Evolutionary conservation across 2,113 vertebrate species (phyloP).

Genomic region (Mirounga angustirostris): DNA sequence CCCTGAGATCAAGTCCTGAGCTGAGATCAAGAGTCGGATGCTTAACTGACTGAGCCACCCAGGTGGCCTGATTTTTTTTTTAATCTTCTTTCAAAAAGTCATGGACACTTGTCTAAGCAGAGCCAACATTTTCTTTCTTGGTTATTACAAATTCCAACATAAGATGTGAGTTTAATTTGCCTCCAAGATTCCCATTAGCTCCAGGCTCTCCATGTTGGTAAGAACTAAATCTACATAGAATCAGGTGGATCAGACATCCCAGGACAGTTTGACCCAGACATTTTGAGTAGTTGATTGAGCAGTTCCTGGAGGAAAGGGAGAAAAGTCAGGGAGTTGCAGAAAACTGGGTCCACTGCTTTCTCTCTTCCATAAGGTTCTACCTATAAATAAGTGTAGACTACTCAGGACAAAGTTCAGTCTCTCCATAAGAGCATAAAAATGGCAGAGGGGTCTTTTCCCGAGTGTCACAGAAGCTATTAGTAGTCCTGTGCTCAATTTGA

Average conservation of each 20-base stretch:
- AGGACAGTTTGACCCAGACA: not conserved
- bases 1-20: not conserved
- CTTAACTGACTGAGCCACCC: not conserved
- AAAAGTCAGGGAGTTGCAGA: not conserved
- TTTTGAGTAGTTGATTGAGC: not conserved
- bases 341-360: not conserved
- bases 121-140: not conserved
- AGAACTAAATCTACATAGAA: not conserved
- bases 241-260: not conserved
- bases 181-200: not conserved
- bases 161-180: not conserved
- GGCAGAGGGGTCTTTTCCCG: not conserved
- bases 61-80: not conserved
- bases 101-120: not conserved
- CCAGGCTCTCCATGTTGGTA: not conserved
- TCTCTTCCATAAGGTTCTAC: not conserved
- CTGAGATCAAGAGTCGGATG: not conserved
- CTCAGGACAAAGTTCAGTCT: not conserved
- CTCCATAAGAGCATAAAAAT: not conserved
- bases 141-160: not conserved
- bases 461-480: not conserved
- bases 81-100: not conserved
- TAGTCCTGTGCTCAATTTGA: not conserved
- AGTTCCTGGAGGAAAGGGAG: not conserved
- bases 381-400: not conserved